These are phyloP conservation scores for Casuarius casuarius DNA, from an alignment of 2,113 vertebrate species.

Conservation along the genomic window DNA sequence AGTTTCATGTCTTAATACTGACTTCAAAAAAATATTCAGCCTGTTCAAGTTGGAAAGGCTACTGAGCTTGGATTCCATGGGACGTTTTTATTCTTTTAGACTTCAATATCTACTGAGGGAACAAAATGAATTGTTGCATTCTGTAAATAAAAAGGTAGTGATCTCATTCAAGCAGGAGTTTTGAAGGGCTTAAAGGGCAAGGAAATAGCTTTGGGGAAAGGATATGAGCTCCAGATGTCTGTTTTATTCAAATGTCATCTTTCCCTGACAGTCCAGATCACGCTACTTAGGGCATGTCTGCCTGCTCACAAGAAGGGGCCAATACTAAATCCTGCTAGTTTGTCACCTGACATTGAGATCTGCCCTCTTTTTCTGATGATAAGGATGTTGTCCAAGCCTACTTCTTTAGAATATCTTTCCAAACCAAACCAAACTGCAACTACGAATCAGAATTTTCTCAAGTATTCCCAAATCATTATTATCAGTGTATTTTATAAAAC, in stretches of 20 bases:
- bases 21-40: background rate
- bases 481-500: background rate
- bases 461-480: background rate
- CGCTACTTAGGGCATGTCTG: accelerated
- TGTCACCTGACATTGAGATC: accelerated
- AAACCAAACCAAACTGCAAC: background rate
- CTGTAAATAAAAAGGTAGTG: background rate
- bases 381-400: background rate
- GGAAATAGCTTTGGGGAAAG: background rate
- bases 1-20: accelerated
- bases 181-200: background rate
- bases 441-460: background rate
- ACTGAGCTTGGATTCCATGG: background rate
- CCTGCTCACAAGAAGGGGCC: background rate
- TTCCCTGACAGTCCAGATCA: background rate
- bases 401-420: background rate
- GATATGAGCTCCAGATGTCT: background rate
- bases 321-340: background rate
- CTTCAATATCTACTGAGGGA: background rate
- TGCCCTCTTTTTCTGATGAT: background rate
- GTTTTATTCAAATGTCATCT: background rate
- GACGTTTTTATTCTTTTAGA: background rate
- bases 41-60: background rate
- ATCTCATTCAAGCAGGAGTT: background rate
- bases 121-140: background rate